Conservation (phyloP, 2,888 invertebrate genomes). For the Dorcus parallelipipedus region DNA sequence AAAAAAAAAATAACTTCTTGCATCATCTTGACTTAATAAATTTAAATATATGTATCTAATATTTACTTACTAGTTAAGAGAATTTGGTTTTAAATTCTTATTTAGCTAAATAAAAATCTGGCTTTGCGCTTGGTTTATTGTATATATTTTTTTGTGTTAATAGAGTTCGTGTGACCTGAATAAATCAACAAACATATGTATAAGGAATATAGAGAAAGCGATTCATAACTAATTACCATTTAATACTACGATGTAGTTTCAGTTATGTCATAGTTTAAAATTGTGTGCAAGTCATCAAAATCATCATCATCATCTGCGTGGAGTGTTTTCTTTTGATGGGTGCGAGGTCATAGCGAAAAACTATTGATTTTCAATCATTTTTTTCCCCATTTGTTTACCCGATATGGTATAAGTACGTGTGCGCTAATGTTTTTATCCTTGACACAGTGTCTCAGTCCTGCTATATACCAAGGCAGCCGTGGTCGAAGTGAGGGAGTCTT, state of each 20-base stretch:
- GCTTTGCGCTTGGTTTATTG: neutral
- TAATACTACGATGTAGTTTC: too few species aligned
- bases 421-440: neutral
- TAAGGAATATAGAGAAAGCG: neutral
- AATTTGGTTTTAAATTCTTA: too few species aligned
- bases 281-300: neutral
- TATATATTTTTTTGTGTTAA: neutral
- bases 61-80: too few species aligned
- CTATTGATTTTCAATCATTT: neutral
- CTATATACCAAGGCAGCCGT: neutral
- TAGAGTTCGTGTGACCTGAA: neutral
- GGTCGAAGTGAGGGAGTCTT: neutral
- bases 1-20: too few species aligned
- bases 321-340: neutral
- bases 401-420: neutral
- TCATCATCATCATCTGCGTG: neutral
- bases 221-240: neutral
- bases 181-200: neutral
- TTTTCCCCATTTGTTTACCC: neutral
- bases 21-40: too few species aligned
- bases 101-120: too few species aligned
- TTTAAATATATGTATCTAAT: too few species aligned
- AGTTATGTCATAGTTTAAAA: neutral
- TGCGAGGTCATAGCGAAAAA: neutral
- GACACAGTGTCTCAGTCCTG: neutral